Evolutionary conservation across 2,797 vertebrate genomes (phyloP), one percentile per base, ranked within the genome.

Genomic region (Pygocentrus nattereri): DNA sequence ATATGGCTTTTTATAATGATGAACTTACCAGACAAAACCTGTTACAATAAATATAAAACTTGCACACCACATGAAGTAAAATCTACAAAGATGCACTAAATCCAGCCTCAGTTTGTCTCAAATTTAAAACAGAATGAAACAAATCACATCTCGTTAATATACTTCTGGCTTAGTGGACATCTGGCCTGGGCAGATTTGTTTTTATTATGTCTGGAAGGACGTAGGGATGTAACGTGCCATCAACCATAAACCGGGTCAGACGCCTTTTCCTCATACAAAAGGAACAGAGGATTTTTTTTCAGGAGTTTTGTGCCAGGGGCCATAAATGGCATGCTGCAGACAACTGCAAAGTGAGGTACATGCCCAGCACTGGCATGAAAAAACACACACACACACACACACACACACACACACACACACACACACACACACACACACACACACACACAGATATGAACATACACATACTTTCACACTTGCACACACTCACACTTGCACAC

Each of bases 171-270:
- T 12, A 61, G 64, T 25, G 41, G 59, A 61, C 18, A 56, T 69
- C 84, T 86, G 62, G 23, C 68, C 56, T 23, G 67, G 70, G 80
- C 82, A 86, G 83, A 86, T 77, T 73, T 81, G 83, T 23, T 79
- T 85, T 87, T 80, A 84, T 84, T 78, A 83, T 82, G 82, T 83
- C 84, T 86, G 79, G 76, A 72, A 76, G 68, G 83, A 85, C 68
- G 79, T 73, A 52, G 71, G 30, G 70, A 76, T 73, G 71, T 52
- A 76, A 54, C 52, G 23, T 62, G 64, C 82, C 84, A 65, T 79
- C 21, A 31, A 54, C 75, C 54, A 79, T 82, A 82, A 84, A 79
- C 72, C 82, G 74, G 82, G 80, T 74, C 80, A 80, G 70, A 69
- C 25, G 77, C 81, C 78, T 81, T 82, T 78, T 76, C 67, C 31